Conservation (phyloP, 2,113 vertebrate genomes). For the Entomyzon cyanotis region DNA sequence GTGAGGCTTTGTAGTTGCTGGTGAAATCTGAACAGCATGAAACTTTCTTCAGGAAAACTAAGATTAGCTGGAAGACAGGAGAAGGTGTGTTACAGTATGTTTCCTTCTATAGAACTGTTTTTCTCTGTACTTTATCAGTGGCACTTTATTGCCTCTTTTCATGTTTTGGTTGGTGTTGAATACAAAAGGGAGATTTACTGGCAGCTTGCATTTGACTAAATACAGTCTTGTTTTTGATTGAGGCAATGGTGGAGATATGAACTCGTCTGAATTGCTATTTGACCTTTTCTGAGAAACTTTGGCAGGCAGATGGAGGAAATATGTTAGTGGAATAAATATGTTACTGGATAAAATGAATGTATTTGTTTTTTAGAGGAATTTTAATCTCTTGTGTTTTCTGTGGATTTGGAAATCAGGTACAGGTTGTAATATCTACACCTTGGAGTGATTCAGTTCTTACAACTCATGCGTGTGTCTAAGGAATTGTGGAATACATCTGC, state of each 20-base stretch:
- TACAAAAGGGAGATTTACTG: slow-evolving; percentile 17
- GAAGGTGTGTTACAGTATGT: background rate
- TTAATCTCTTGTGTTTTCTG: slow-evolving; percentile 40
- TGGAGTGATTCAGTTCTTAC: background rate
- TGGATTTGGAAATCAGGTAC: slow-evolving; percentile 20
- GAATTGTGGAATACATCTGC: background rate
- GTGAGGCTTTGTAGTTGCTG: background rate
- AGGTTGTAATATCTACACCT: background rate
- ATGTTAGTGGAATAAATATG: slow-evolving; percentile 1
- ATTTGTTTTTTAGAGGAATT: slow-evolving; percentile 43
- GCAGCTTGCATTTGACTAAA: background rate
- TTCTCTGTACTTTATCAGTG: background rate
- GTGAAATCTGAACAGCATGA: background rate
- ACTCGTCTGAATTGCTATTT: slow-evolving; percentile 30
- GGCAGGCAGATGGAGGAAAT: slow-evolving; percentile 42
- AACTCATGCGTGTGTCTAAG: background rate
- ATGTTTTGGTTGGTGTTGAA: background rate
- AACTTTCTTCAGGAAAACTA: background rate
- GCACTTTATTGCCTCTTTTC: background rate
- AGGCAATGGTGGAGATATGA: slow-evolving; percentile 4
- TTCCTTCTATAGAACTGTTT: background rate
- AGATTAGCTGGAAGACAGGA: background rate
- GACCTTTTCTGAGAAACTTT: slow-evolving; percentile 52
- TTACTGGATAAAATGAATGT: slow-evolving; percentile 36
- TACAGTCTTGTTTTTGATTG: background rate